Conservation (phyloP, 1,140 invertebrate species). For the Drosophila gunungcola region DNA sequence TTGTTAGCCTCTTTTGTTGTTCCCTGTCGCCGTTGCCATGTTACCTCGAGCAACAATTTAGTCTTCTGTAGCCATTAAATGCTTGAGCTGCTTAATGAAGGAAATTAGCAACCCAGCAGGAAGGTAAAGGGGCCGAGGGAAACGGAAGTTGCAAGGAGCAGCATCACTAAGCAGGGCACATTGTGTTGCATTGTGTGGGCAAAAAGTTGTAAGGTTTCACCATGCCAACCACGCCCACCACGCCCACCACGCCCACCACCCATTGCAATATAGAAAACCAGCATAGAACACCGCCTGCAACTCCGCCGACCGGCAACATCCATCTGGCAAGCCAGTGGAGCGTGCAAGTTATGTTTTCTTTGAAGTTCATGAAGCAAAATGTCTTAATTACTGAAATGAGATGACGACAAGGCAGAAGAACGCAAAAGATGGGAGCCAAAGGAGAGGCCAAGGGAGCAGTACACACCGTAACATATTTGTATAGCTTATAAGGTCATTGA, state of each 20-base stretch:
- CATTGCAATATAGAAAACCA: not conserved
- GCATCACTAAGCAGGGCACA: conserved; percentile 26
- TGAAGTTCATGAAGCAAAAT: conserved; percentile 77
- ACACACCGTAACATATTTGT: no score
- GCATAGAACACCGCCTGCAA: not conserved
- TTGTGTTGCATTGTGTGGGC: conserved; percentile 34
- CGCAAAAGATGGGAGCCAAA: not conserved
- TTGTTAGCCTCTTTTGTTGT: conserved; percentile 10
- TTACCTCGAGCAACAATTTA: conserved; percentile 64
- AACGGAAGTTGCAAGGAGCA: conserved; percentile 29
- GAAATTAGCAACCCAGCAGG: conserved; percentile 65
- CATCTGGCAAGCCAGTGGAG: conserved; percentile 48
- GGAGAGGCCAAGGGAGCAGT: not conserved
- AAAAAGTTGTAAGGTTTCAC: conserved; percentile 25
- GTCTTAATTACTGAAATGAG: conserved; percentile 75
- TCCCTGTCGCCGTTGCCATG: conserved; percentile 29
- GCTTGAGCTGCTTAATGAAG: conserved; percentile 74
- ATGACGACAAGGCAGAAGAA: conserved; percentile 32
- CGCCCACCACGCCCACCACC: not conserved
- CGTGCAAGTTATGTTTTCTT: conserved; percentile 63
- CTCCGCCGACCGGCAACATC: conserved; percentile 16
- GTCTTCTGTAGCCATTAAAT: conserved; percentile 70
- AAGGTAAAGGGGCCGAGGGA: not conserved
- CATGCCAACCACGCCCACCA: not conserved
- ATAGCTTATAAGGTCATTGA: no score